Evolutionary conservation across 1,140 invertebrate species (phyloP).

Genomic region (Macrobrachium rosenbergii): DNA sequence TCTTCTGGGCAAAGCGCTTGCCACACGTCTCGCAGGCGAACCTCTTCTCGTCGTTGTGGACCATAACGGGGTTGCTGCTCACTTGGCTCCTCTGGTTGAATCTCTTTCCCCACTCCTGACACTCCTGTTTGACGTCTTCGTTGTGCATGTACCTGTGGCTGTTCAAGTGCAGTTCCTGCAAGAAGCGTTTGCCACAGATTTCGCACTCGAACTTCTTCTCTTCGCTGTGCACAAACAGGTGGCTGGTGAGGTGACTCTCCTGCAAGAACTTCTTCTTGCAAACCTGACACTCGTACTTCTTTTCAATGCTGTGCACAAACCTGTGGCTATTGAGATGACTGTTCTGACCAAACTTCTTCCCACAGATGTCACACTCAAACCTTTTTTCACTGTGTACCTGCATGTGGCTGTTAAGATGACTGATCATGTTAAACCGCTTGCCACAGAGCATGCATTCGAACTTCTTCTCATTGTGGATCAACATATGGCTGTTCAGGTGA

Average conservation of each 20-base stretch:
- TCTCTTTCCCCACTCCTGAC: constrained; percentile 74
- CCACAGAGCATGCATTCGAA: constrained; percentile 90
- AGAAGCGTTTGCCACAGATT: constrained; percentile 89
- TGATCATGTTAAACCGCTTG: constrained; percentile 92
- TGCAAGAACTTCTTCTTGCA: constrained; percentile 41
- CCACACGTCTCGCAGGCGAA: constrained; percentile 84
- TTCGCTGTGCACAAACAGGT: constrained; percentile 35
- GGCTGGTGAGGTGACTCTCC: constrained; percentile 49
- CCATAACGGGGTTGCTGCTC: constrained; percentile 69
- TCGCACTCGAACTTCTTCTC: constrained; percentile 81
- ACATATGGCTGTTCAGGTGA: constrained; percentile 52
- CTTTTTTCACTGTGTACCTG: constrained; percentile 78
- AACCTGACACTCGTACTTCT: constrained; percentile 50
- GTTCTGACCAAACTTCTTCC: constrained; percentile 36
- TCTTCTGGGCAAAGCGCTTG: constrained; percentile 84
- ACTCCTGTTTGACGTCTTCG: constrained; percentile 79
- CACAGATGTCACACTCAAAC: constrained; percentile 49
- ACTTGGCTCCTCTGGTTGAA: constrained; percentile 77
- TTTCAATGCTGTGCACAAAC: constrained; percentile 38
- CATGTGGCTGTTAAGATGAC: constrained; percentile 91
- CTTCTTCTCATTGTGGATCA: constrained; percentile 52
- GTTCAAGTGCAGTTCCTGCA: constrained; percentile 72
- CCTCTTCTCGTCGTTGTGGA: constrained; percentile 79
- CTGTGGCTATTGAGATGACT: constrained; percentile 52
- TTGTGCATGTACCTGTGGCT: constrained; percentile 72